Evolutionary conservation across 2,797 vertebrate genomes (phyloP), one percentile per base, ranked within the genome.

Genomic region (Morus bassanus): DNA sequence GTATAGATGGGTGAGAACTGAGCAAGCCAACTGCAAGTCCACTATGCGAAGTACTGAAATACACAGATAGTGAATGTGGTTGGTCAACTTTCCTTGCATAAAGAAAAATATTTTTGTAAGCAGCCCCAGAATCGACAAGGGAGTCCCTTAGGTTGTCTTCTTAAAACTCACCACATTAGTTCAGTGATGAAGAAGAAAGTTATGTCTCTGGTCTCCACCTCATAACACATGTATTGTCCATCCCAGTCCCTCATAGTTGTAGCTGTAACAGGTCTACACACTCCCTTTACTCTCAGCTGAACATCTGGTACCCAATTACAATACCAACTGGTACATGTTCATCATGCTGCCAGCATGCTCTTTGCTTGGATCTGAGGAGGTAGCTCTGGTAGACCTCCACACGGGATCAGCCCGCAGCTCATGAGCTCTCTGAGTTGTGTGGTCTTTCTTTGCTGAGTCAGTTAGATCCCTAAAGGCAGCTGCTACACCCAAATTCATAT

Each of bases 201-300:
- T 33, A 9, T 70, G 6, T 74, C 43, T 4, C 18, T 60, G 9
- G 4, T 68, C 30, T 59, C 17, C 15, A 19, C 1, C 1, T 56
- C 43, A 46, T 1, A 51, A 3, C 16, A 51, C 0, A 0, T 11
- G 15, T 24, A 28, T 31, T 8, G 15, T 61, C 16, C 14, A 37
- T 5, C 28, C 28, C 53, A 37, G 6, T 35, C 15, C 37, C 61
- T n/a, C 6, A 6, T 8, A 37, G 11, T 0, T 57, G 43, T 22
- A 59, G 8, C 12, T 84, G 12, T 41, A 84, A 54, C 0, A 2
- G 3, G 5, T 54, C 23, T 50, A 54, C 13, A 15, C 1, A 0
- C 13, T 27, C 16, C 13, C 27, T 50, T 46, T 43, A 45, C 41
- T 54, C 22, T 54, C 60, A 63, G 11, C 11, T 67, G 43, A 67